Evolutionary conservation across 2,888 invertebrate genomes (phyloP).

Genomic region (Timema cristinae): DNA sequence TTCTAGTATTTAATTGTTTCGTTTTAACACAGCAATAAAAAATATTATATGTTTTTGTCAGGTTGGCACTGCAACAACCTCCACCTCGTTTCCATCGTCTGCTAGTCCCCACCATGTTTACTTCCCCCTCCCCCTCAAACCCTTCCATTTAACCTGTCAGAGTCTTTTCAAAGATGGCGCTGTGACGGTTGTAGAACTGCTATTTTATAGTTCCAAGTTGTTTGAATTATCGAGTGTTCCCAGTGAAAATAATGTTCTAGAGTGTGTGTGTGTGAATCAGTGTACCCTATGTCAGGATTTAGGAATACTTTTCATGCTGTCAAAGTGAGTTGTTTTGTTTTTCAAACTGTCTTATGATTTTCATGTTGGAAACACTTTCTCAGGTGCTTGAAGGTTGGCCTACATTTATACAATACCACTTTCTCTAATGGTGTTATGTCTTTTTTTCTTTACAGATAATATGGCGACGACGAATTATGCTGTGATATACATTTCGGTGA

Average conservation of each 20-base stretch:
- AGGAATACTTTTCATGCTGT: constrained; percentile 7
- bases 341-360: not conserved
- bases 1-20: too few relatives aligned
- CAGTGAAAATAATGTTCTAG: not conserved
- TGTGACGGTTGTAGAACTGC: not conserved
- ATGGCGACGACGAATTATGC: constrained; percentile 13
- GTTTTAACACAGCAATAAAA: too few relatives aligned
- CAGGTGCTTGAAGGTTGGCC: constrained; percentile 6
- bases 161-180: constrained; percentile 12
- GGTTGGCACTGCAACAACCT: constrained; percentile 10
- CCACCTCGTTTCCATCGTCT: not conserved
- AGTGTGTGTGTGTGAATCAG: not conserved
- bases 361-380: constrained; percentile 3
- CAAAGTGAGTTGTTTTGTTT: constrained; percentile 11
- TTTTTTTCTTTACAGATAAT: constrained; percentile 8
- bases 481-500: constrained; percentile 10
- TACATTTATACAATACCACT: constrained; percentile 16
- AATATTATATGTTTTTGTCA: not conserved
- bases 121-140: too few relatives aligned
- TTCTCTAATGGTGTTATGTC: constrained; percentile 11
- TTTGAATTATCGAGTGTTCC: not conserved
- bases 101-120: not conserved
- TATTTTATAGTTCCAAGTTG: not conserved
- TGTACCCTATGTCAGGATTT: constrained; percentile 14
- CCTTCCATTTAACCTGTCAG: too few relatives aligned